A percentile compares a stretch with the other conserved stretches of the same genome.
phyloP scores from a whole-genome alignment of 2,797 vertebrate genomes.

The Eulemur coronatus region DNA sequence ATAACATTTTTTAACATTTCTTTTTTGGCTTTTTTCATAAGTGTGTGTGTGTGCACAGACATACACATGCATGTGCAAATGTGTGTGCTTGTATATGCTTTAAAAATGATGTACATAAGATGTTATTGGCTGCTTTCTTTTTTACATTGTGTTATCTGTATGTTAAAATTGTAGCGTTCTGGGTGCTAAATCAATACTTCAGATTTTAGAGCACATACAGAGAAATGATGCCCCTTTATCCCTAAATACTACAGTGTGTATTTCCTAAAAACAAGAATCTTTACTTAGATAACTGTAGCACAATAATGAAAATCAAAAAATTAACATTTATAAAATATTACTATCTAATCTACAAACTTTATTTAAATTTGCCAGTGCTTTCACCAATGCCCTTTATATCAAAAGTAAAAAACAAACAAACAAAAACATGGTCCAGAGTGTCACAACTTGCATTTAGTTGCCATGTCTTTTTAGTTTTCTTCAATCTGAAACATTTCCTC shows the following conservation, averaged over 20 bases:
- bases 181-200: background rate
- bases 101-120: background rate
- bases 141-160: background rate
- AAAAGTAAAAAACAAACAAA: background rate
- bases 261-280: background rate
- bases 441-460: background rate
- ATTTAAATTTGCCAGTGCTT: background rate
- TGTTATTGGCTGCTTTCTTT: background rate
- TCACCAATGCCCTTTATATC: background rate
- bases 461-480: background rate
- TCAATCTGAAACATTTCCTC: background rate
- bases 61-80: background rate
- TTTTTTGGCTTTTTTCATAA: background rate
- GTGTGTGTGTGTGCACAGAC: background rate
- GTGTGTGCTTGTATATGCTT: background rate
- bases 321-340: background rate
- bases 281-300: background rate
- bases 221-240: background rate
- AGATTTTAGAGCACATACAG: background rate
- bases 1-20: background rate
- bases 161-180: background rate
- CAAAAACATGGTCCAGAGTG: background rate
- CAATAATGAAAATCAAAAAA: background rate
- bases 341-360: background rate
- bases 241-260: background rate